Evolutionary conservation across 2,113 vertebrate genomes (phyloP), one percentile per base, ranked within the genome.

Genomic region (Ammospiza caudacuta): DNA sequence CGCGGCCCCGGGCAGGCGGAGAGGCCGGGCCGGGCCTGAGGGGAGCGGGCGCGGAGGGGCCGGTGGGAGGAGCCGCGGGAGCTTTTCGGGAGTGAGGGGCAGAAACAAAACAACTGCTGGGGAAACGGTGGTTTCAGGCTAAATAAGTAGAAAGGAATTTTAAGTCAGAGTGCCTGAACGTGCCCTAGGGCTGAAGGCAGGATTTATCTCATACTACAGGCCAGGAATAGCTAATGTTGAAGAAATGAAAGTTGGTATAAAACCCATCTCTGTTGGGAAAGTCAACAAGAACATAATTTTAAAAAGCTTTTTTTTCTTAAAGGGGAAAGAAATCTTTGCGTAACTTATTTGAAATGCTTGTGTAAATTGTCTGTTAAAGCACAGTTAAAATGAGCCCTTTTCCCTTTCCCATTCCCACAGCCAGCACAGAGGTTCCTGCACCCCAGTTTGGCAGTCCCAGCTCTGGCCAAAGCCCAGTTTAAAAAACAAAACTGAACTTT

Each of bases 111-210:
- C 7, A 24, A 5, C 37, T 43, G 27, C 19, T 24, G 37, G 14
- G 0, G 7, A 24, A 46, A 14, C 0, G 1, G 22, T 17, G 25
- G 2, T 6, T 62, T 47, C 6, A 2, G 0, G 9, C 5, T 41
- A 17, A 59, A 59, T 33, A 25, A 16, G 15, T 15, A 28, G 27
- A 15, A 23, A 27, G 12, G 8, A 25, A 3, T n/a, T 35, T 57
- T 41, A 7, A 44, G 8, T 20, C 3, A 22, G 37, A 61, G 22
- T 29, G 25, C 14, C 6, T 25, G 4, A 52, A 28, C 13, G 28
- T 35, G 15, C 6, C 5, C 0, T 9, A 29, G 27, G 31, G 21
- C 2, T 59, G 31, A 31, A 43, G 58, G n/a, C 15, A 52, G 27
- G 27, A 21, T 46, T 61, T 76, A 7, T 8, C 21, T 21, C n/a